Evolutionary conservation across 1,140 invertebrate species (phyloP).

Genomic region (Pygmarrhopalites habei): DNA sequence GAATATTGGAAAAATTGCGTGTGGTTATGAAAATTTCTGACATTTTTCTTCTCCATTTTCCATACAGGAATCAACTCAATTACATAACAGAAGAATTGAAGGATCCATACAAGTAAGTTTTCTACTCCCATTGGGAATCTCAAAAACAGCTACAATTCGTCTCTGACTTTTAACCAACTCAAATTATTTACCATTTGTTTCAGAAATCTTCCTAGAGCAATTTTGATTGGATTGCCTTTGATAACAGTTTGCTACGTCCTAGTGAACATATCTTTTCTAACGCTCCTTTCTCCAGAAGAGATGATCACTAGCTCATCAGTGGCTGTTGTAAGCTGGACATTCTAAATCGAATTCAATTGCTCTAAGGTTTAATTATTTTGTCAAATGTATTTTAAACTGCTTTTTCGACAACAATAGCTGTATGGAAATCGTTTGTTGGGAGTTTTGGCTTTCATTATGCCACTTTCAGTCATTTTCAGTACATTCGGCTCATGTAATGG

Average conservation of each 20-base stretch:
- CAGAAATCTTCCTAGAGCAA: constrained; percentile 61
- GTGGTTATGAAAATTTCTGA: too few relatives aligned
- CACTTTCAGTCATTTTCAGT: constrained; percentile 51
- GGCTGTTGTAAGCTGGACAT: constrained; percentile 59
- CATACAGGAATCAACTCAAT: constrained; percentile 55
- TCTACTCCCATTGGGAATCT: too few relatives aligned
- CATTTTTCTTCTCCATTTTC: too few relatives aligned
- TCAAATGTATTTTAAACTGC: not conserved
- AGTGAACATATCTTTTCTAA: constrained; percentile 88
- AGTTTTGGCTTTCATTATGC: constrained; percentile 43
- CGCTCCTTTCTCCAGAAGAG: constrained; percentile 69
- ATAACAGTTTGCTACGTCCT: constrained; percentile 80
- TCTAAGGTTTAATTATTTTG: not conserved
- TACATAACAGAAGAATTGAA: constrained; percentile 62
- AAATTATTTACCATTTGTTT: too few relatives aligned
- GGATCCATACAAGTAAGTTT: constrained; percentile 53
- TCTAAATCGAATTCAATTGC: constrained; percentile 21
- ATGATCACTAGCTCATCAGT: constrained; percentile 74
- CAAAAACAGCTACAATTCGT: too few relatives aligned
- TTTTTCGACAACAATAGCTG: constrained; percentile 15
- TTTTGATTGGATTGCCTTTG: constrained; percentile 77
- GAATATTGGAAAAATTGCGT: too few relatives aligned
- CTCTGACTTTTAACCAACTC: too few relatives aligned
- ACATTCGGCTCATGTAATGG: constrained; percentile 62
- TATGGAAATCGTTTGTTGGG: constrained; percentile 33